Conservation (phyloP, 2,113 vertebrate species). For the Sterrhoptilus dennistouni region DNA sequence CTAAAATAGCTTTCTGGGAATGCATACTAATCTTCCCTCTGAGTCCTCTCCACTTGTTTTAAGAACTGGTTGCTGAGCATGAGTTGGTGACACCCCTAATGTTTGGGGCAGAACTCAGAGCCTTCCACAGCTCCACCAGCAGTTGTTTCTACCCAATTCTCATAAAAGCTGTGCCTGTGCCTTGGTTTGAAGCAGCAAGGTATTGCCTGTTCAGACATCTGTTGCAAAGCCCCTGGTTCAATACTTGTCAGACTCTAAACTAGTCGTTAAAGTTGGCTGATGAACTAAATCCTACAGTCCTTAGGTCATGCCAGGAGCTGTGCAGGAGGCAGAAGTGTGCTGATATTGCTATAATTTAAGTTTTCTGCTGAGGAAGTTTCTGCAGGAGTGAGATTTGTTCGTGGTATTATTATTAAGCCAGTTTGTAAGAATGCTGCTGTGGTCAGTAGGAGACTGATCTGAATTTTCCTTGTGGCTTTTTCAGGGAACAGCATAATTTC, state of each 20-base stretch:
- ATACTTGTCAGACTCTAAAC: background rate
- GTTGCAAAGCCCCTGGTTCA: background rate
- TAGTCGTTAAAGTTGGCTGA: background rate
- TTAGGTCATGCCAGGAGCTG: background rate
- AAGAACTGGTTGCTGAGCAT: background rate
- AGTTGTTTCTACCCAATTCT: background rate
- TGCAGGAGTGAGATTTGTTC: background rate
- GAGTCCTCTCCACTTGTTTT: background rate
- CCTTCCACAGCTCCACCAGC: background rate
- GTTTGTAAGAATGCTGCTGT: background rate
- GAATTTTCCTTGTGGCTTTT: background rate
- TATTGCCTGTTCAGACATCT: background rate
- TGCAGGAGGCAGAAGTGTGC: background rate
- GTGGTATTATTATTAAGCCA: background rate
- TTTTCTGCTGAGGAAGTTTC: background rate
- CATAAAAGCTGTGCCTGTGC: background rate
- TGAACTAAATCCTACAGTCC: background rate
- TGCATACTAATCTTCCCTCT: background rate
- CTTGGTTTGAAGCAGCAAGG: background rate
- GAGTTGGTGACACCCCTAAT: background rate
- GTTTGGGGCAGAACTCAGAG: fast-evolving
- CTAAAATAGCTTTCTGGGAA: background rate
- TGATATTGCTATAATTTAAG: background rate
- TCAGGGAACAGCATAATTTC: background rate
- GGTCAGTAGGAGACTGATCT: background rate